Base-by-base conservation (phyloP, 2,797 vertebrate genomes). In the Podarcis siculus region DNA sequence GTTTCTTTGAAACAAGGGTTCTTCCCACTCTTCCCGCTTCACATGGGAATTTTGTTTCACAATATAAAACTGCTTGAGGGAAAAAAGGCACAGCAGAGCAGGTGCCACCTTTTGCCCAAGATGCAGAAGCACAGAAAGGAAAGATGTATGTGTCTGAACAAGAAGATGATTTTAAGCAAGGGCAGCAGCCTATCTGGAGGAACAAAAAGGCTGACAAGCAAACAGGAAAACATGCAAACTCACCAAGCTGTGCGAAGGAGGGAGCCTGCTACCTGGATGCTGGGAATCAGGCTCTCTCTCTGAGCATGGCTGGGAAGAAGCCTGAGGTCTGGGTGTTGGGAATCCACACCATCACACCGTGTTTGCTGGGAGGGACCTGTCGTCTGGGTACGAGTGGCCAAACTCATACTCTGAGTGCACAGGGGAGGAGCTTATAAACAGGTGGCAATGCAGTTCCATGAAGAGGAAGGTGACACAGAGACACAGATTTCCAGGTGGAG, bases 201-300 rank as follows among this genome's bases (percentile, higher is more conserved):
- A 82, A 73, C 55, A 27, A 39, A 21, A 90, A 89, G 66, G 13
- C 85, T 82, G 80, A 79, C 87, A 87, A 88, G 85, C 23, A 13
- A 85, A 35, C 76, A 87, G 95, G 94, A 86, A 95, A 94, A 76
- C 85, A 79, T 9, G 69, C 49, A 32, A 92, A 5, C 85, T 91
- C 85, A n/a, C 82, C 82, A 12, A 82, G 83, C 76, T 84, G 72
- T 94, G 85, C 77, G 95, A 93, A 94, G 95, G 95, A 91, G 87
- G 90, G 87, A 91, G 89, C 75, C 86, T 17, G 86, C 84, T 89
- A 87, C 25, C 71, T 87, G 92, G 92, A 90, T 92, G 93, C 87
- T 8, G 86, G n/a, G 21, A 66, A 76, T 81, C 79, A n/a, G 79
- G 89, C 91, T 90, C 92, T 77, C 1, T 2, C 89, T 75, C 79